Percentiles rank a stretch among this genome's conserved stretches.
Conservation (phyloP, 2,888 invertebrate species). For the Rhyacophila evoluta region DNA sequence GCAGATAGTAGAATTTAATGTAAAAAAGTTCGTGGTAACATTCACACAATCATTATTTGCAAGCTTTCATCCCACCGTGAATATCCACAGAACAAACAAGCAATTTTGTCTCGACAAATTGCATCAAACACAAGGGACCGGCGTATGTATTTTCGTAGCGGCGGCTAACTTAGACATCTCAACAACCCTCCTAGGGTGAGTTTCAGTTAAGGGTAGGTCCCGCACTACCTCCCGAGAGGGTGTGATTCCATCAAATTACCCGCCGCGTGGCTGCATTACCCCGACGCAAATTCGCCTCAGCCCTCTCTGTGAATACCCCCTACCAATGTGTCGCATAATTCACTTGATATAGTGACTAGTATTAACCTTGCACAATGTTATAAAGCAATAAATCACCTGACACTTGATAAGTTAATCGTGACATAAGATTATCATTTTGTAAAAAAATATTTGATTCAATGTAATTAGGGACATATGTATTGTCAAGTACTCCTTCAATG, state of each 20-base stretch:
- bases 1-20: too few species aligned
- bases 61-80: background rate
- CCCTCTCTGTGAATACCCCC: background rate
- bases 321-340: background rate
- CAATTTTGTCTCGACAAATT: background rate
- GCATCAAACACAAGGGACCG: background rate
- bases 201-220: slow-evolving; percentile 13
- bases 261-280: slow-evolving; percentile 52
- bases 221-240: slow-evolving; percentile 48
- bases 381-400: background rate
- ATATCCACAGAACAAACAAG: background rate
- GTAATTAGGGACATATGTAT: too few species aligned
- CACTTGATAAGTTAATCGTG: background rate
- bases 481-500: too few species aligned
- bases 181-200: slow-evolving; percentile 1
- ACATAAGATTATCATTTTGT: background rate
- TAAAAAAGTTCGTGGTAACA: background rate
- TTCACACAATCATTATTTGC: background rate
- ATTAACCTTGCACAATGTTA: background rate
- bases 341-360: background rate
- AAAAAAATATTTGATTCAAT: background rate
- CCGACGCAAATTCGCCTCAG: slow-evolving; percentile 52
- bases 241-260: slow-evolving; percentile 54
- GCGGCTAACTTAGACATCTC: slow-evolving; percentile 1
- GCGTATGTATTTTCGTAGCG: background rate